Evolutionary conservation across 2,113 vertebrate genomes (phyloP).

Genomic region (Cavia porcellus): DNA sequence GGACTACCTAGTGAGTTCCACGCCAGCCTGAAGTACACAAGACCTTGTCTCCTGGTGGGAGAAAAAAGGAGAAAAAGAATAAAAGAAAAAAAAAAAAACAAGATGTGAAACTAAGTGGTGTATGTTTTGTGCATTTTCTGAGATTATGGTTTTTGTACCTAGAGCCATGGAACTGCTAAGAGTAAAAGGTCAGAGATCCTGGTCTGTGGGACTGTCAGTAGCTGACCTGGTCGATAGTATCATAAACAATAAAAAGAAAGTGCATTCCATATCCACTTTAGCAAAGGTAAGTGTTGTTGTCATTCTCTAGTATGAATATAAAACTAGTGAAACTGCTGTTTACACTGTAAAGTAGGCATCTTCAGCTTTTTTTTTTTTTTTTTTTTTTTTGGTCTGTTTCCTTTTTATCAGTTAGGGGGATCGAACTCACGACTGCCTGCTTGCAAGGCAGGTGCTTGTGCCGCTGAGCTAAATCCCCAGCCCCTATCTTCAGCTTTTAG

Average conservation of each 20-base stretch:
- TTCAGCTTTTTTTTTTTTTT: background rate
- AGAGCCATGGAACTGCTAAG: conserved; percentile 95
- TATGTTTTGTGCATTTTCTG: conserved; percentile 69
- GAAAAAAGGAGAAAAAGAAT: background rate
- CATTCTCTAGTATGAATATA: conserved; percentile 23
- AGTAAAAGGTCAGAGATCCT: conserved; percentile 94
- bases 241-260: conserved; percentile 91
- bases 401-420: too few species aligned
- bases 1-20: background rate
- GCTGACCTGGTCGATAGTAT: conserved; percentile 95
- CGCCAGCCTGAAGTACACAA: background rate
- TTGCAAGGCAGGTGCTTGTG: too few species aligned
- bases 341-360: background rate
- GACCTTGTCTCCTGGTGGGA: background rate
- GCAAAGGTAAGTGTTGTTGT: conserved; percentile 92
- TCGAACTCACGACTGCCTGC: too few species aligned
- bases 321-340: conserved; percentile 14
- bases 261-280: conserved; percentile 94
- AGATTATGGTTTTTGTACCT: conserved; percentile 37
- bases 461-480: too few species aligned
- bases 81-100: background rate
- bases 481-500: conserved; percentile 12
- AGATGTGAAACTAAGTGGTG: conserved; percentile 61
- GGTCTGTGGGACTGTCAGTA: conserved; percentile 96
- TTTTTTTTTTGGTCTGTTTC: too few species aligned